Base-by-base conservation (phyloP, 2,113 vertebrate species). In the Penelope pileata region DNA sequence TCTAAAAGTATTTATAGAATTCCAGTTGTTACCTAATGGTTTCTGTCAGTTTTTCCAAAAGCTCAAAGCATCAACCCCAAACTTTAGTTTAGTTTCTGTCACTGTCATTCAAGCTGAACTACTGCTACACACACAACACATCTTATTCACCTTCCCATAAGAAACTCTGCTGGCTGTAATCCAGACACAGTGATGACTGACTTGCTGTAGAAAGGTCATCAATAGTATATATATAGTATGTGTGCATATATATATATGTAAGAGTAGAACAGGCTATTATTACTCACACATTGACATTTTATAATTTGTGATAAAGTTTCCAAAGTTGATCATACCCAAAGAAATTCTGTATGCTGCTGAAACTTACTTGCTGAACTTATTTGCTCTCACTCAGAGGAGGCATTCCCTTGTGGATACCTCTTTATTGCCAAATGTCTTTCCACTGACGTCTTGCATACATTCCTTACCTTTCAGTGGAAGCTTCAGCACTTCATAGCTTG, bases 101-200 rank as follows among this genome's bases (percentile, higher is more conserved):
- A 58, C 8, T n/a, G n/a, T n/a, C n/a, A n/a, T 27, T 67, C 36
- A 70, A 12, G 9, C 6, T 77, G 60, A 69, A 26, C 7, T 47
- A 13, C 1, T 2, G 9, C 26, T 45, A 77, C 26, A 51, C 43
- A 60, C 10, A 7, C 21, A 45, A 9, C 10, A 53, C 11, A 5
- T 38, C 24, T 68, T 48, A 3, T 42, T 68, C 24, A 42, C 8
- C 34, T 76, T 38, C 47, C 29, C 26, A 64, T 6, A 18, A 43
- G 26, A 83, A 90, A 38, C 45, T 73, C 83, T 63, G 12, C 32
- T 38, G 32, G 7, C 12, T 63, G 13, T 26, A 22, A 23, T 18
- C 26, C 66, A 72, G 34, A n/a, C 38, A 77, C 3, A 0, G 0
- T n/a, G 4, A 47, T 36, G 50, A 17, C n/a, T 24, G 59, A 74